A percentile compares a stretch with the other conserved stretches of the same genome.
phyloP scores from a whole-genome alignment of 2,888 invertebrate genomes.

The Ceramica pisi region DNA sequence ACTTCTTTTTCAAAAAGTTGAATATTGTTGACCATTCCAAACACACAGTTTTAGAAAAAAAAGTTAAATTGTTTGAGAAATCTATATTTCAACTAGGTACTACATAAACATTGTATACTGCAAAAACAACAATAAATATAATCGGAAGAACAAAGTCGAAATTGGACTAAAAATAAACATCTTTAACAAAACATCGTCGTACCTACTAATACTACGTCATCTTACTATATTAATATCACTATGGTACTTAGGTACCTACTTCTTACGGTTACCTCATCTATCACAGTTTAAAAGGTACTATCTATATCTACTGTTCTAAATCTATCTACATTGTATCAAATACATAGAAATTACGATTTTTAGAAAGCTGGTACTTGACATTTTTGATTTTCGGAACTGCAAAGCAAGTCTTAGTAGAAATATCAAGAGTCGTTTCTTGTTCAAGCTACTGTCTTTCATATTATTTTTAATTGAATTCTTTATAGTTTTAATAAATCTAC shows the following conservation, averaged over 20 bases:
- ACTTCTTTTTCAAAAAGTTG: not conserved
- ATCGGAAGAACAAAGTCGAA: not conserved
- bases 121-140: not conserved
- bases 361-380: not conserved
- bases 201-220: not conserved
- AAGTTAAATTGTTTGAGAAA: not conserved
- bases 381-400: not conserved
- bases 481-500: not conserved
- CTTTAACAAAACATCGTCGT: constrained; percentile 1
- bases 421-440: not conserved
- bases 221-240: constrained; percentile 34
- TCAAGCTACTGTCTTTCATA: not conserved
- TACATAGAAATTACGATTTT: not conserved
- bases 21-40: too few species aligned
- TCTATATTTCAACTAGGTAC: not conserved
- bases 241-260: constrained; percentile 17
- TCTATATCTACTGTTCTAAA: constrained; percentile 12
- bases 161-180: constrained; percentile 6
- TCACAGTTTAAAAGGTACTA: constrained; percentile 54
- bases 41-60: not conserved
- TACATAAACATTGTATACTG: not conserved
- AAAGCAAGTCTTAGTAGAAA: not conserved
- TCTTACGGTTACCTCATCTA: constrained; percentile 43
- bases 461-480: not conserved
- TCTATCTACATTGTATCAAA: constrained; percentile 4